Conservation (phyloP, 2,113 vertebrate genomes). For the Brienomyrus brachyistius region DNA sequence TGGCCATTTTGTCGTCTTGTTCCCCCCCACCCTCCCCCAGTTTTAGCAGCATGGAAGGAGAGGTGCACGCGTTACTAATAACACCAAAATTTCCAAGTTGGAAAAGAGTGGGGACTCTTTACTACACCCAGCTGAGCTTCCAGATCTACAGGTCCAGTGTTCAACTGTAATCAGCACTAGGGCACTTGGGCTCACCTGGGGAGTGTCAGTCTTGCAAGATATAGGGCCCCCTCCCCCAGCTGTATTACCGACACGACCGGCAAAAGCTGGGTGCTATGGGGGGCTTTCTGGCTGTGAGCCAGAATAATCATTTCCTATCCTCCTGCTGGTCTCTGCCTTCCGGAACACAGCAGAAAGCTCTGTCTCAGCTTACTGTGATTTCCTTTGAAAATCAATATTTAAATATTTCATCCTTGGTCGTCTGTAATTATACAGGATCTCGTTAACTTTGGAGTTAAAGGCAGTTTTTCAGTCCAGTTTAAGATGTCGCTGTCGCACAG, state of each 20-base stretch:
- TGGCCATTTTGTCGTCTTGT: background rate
- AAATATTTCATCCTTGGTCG: background rate
- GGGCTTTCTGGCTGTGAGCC: background rate
- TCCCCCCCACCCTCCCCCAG: background rate
- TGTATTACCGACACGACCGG: background rate
- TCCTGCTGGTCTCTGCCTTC: background rate
- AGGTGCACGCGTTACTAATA: background rate
- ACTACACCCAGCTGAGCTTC: background rate
- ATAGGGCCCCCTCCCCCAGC: conserved; percentile 33
- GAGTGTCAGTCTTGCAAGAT: background rate
- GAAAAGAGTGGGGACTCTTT: background rate
- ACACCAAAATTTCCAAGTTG: background rate
- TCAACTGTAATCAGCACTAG: background rate
- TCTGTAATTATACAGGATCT: background rate
- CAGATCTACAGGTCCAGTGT: background rate
- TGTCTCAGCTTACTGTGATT: background rate
- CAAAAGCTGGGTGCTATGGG: background rate
- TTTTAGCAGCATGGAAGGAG: background rate
- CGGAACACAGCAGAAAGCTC: background rate
- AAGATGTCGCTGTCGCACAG: background rate
- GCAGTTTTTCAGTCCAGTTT: background rate
- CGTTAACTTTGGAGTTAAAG: background rate
- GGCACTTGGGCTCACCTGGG: conserved; percentile 44
- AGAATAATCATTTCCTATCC: background rate
- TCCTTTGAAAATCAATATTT: background rate